phyloP scores from a whole-genome alignment of 2,888 invertebrate species.

The Drosophila quinaria region DNA sequence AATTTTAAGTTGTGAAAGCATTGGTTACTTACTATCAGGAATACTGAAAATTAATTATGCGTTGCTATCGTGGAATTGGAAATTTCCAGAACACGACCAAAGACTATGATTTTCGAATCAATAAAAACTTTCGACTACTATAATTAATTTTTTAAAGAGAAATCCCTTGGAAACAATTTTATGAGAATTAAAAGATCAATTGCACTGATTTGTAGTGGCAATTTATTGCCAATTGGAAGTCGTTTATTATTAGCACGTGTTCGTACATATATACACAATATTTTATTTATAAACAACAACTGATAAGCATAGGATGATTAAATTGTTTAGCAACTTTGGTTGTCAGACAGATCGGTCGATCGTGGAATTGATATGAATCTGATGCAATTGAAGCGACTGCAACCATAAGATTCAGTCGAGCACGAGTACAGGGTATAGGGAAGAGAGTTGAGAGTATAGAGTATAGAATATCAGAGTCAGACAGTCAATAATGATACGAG shows the following conservation, averaged over 20 bases:
- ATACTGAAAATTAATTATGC: no score
- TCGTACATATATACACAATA: constrained; percentile 4
- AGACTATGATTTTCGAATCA: neutral
- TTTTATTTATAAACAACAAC: constrained; percentile 44
- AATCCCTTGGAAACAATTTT: neutral
- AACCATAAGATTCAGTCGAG: constrained; percentile 54
- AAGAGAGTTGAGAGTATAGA: neutral
- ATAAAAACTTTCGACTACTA: neutral
- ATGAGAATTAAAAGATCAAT: neutral
- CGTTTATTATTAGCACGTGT: constrained; percentile 45
- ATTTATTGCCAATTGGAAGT: constrained; percentile 11
- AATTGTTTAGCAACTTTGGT: constrained; percentile 46
- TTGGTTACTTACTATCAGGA: no score
- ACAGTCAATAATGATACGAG: constrained; percentile 24
- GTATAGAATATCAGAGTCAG: constrained; percentile 20
- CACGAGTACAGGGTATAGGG: neutral
- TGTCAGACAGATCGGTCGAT: constrained; percentile 44
- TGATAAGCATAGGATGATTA: constrained; percentile 32
- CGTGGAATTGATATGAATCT: constrained; percentile 49
- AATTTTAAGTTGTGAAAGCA: no score
- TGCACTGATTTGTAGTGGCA: neutral
- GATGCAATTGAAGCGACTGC: constrained; percentile 58
- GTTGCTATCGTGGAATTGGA: neutral
- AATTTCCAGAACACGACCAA: neutral
- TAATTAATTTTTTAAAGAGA: neutral